phyloP scores from a whole-genome alignment of 2,797 vertebrate genomes.

The Lophius americanus region DNA sequence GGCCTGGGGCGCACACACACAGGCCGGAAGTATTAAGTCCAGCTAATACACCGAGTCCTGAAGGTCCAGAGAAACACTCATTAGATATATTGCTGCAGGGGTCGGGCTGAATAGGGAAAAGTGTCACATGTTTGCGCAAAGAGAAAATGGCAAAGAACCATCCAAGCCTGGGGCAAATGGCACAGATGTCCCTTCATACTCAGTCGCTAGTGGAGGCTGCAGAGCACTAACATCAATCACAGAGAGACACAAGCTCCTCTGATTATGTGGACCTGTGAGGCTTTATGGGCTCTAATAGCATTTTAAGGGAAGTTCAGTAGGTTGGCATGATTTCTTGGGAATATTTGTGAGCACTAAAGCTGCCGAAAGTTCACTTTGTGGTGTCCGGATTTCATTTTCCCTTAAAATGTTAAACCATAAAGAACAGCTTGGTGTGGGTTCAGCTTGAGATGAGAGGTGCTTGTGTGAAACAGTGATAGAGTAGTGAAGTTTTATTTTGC shows the following conservation, averaged over 20 bases:
- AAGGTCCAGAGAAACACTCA: conserved; percentile 61
- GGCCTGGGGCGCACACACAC: conserved; percentile 50
- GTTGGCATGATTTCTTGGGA: conserved; percentile 27
- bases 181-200: conserved; percentile 75
- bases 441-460: conserved; percentile 58
- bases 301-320: conserved; percentile 52
- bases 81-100: conserved; percentile 69
- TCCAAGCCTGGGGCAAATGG: conserved; percentile 68
- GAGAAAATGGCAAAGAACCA: conserved; percentile 65
- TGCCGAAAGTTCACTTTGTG: conserved; percentile 6
- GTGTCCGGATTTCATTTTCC: conserved; percentile 28
- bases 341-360: conserved; percentile 7
- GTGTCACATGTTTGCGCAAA: conserved; percentile 79
- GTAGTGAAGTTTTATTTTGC: conserved; percentile 68
- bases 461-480: conserved; percentile 64
- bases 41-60: conserved; percentile 70
- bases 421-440: conserved; percentile 50
- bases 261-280: conserved; percentile 36
- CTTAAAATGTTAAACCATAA: conserved; percentile 53
- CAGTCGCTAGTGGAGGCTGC: conserved; percentile 49
- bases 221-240: conserved; percentile 57
- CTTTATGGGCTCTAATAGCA: conserved; percentile 45
- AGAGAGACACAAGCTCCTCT: conserved; percentile 58
- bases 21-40: conserved; percentile 78
- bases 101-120: conserved; percentile 62